Evolutionary conservation across 2,797 vertebrate species (phyloP).

Genomic region (Peromyscus nudipes): DNA sequence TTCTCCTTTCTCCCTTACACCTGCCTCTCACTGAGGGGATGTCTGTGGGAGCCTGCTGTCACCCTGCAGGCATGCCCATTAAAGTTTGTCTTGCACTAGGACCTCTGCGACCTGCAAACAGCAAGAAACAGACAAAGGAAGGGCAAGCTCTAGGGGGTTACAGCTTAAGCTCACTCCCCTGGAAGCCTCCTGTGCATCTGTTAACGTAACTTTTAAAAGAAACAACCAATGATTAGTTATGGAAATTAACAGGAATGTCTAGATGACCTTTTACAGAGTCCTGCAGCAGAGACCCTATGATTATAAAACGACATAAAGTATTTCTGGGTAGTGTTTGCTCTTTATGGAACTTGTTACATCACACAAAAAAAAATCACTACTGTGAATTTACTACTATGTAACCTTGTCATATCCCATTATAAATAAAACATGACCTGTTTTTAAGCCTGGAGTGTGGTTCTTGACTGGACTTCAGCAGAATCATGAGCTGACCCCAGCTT

Average conservation of each 20-base stretch:
- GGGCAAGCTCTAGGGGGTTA: not conserved
- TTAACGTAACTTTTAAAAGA: not conserved
- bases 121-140: not conserved
- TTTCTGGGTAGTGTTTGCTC: conserved; percentile 51
- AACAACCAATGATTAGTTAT: not conserved
- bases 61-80: not conserved
- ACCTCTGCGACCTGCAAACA: not conserved
- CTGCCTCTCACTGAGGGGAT: not conserved
- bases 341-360: conserved; percentile 56
- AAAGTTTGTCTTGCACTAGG: not conserved
- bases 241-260: conserved; percentile 28
- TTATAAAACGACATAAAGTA: not conserved
- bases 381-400: conserved; percentile 69
- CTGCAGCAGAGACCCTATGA: not conserved
- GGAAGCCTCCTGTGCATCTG: conserved; percentile 51
- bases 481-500: not conserved
- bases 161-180: not conserved
- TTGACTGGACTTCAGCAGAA: not conserved
- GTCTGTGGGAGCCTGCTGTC: not conserved
- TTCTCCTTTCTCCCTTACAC: not conserved
- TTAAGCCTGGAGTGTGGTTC: not conserved
- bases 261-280: conserved; percentile 34
- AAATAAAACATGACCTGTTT: conserved; percentile 54
- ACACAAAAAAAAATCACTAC: conserved; percentile 70
- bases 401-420: conserved; percentile 59